phyloP scores from a whole-genome alignment of 2,888 invertebrate species.

The Sphaeridia pumilis region DNA sequence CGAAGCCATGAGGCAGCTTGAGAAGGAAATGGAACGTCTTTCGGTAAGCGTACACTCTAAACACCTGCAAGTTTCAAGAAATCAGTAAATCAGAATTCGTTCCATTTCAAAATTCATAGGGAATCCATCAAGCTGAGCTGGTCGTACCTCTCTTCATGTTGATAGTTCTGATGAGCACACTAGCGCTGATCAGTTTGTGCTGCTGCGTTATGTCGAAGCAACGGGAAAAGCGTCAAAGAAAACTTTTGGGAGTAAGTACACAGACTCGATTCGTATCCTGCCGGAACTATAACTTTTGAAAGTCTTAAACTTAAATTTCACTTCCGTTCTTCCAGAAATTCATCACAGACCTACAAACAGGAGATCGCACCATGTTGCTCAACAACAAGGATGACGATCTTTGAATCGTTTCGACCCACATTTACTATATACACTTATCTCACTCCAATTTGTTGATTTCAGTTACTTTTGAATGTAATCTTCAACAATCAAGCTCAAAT shows the following conservation, averaged over 20 bases:
- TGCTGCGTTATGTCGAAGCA: constrained; percentile 31
- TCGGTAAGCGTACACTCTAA: constrained; percentile 16
- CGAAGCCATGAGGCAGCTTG: constrained; percentile 21
- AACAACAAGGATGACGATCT: constrained; percentile 17
- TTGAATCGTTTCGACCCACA: too few species aligned
- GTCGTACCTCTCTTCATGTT: constrained; percentile 33
- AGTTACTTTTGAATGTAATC: too few species aligned
- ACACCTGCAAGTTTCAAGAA: background rate
- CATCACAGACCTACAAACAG: constrained; percentile 34
- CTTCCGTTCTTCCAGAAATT: constrained; percentile 25
- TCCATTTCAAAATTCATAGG: constrained; percentile 22
- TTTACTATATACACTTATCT: too few species aligned
- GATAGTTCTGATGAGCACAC: constrained; percentile 21
- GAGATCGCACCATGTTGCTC: constrained; percentile 28
- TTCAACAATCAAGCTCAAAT: too few species aligned
- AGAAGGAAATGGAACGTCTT: constrained; percentile 23
- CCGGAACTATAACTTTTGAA: background rate
- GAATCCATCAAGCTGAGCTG: constrained; percentile 30
- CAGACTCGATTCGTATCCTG: background rate
- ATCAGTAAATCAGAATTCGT: background rate
- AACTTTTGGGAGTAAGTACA: constrained; percentile 31
- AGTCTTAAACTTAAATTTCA: background rate
- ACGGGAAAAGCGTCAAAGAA: constrained; percentile 25
- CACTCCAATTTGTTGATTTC: too few species aligned
- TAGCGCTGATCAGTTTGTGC: constrained; percentile 27